Percentiles rank a stretch among this genome's conserved stretches.
These are phyloP conservation scores for Dynastes hyllus DNA, from an alignment of 2,888 invertebrate species.

Conservation along the genomic window DNA sequence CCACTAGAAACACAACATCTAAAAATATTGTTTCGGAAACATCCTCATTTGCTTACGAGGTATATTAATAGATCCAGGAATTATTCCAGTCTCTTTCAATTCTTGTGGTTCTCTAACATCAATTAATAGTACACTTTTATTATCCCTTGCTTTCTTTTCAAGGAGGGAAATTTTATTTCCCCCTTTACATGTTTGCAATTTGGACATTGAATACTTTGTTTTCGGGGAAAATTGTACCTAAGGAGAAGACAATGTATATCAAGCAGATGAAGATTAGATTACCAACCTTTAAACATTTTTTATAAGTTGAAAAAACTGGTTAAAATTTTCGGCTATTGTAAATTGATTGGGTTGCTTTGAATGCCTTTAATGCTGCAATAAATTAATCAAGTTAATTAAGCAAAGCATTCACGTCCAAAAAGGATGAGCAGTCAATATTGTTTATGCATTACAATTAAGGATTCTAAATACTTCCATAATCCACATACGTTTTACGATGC, in stretches of 20 bases:
- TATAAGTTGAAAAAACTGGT: too few species aligned
- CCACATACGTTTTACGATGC: slow-evolving; percentile 43
- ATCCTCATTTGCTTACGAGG: slow-evolving; percentile 50
- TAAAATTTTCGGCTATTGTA: too few species aligned
- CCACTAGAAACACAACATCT: slow-evolving; percentile 50
- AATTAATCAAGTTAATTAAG: slow-evolving; percentile 4
- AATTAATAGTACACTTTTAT: slow-evolving; percentile 75
- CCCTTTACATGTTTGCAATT: slow-evolving; percentile 50
- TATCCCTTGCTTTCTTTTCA: too few species aligned
- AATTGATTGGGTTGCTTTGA: background rate
- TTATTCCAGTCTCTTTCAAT: slow-evolving; percentile 79
- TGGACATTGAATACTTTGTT: slow-evolving; percentile 6
- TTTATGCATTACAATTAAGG: background rate
- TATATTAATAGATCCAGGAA: slow-evolving; percentile 73
- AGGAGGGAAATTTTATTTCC: slow-evolving; percentile 49
- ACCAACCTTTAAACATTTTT: too few species aligned
- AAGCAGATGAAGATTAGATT: slow-evolving; percentile 1
- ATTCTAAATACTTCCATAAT: background rate
- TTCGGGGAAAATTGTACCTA: slow-evolving; percentile 19
- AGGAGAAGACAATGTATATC: slow-evolving; percentile 3
- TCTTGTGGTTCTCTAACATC: slow-evolving; percentile 87
- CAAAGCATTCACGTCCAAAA: slow-evolving; percentile 13
- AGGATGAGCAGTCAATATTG: background rate
- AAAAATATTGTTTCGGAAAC: background rate
- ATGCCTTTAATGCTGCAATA: background rate